Base-by-base conservation (phyloP, 2,888 invertebrate species). In the Morinoia aosen region DNA sequence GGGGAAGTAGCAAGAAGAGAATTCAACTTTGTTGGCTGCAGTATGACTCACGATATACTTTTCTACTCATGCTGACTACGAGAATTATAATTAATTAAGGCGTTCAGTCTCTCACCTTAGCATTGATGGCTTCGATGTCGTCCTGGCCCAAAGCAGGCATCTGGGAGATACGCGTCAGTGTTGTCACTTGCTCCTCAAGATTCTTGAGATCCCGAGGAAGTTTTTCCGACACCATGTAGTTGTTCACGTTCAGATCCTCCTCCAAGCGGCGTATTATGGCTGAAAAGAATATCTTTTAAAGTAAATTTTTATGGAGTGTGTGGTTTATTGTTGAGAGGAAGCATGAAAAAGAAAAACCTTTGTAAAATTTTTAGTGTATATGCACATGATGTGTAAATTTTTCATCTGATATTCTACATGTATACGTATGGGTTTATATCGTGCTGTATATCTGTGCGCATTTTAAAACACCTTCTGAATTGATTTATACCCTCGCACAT, bases 171-270 rank as follows among this genome's bases (percentile, higher is more conserved):
- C 97, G 98, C 97, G 98, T 98, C 97, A 98, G 97, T 96, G 98
- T 98, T 96, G 98, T 98, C 88, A 98, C 97, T 97, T 98, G 98
- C 97, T 98, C 98, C 97, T 98, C 98, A 95, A 98, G 97, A 25
- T 97, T 97, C 3, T 97, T 97, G 93, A 98, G 97, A 97, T 99
- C 99, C 97, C 98, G 98, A 0, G 98, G 98, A 95, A 99, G 97
- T 97, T 98, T 98, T 97, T 98, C 98, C 96, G 98, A 98, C 0
- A 98, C 98, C 96, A 99, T 97, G 97, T 98, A 98, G 96, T 97
- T 98, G 97, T 98, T 98, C 88, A 98, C 98, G 97, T 98, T 98
- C 90, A 98, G 98, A 97, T 98, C 98, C 97, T 98, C 98, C 97
- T 98, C 98, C 96, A 98, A 97, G 97, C 98, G 98, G 97, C 98